Percentiles rank a stretch among this genome's conserved stretches.
phyloP scores from a whole-genome alignment of 2,888 invertebrate genomes.

The Leucophora obtusa region DNA sequence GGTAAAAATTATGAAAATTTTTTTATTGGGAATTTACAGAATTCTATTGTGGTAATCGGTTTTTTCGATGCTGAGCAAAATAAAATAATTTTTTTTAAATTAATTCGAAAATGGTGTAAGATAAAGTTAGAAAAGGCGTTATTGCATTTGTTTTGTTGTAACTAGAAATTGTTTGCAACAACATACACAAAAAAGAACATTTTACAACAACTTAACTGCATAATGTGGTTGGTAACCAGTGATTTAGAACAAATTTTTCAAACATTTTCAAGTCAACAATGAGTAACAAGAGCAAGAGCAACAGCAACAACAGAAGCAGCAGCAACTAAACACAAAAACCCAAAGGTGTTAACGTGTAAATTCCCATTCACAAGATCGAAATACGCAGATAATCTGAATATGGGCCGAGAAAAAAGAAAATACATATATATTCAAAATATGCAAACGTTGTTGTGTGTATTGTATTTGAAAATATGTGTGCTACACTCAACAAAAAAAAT shows the following conservation, averaged over 20 bases:
- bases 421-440: neutral
- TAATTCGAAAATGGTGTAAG: neutral
- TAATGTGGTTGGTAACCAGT: conserved; percentile 62
- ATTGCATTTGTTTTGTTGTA: conserved; percentile 41
- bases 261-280: conserved; percentile 59
- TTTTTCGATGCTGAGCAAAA: too few species aligned
- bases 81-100: too few species aligned
- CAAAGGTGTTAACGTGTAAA: conserved; percentile 77
- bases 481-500: too few species aligned
- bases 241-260: conserved; percentile 63
- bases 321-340: conserved; percentile 30
- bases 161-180: conserved; percentile 21
- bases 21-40: too few species aligned
- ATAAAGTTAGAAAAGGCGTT: conserved; percentile 39
- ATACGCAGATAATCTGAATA: conserved; percentile 60
- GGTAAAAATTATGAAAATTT: too few species aligned
- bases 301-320: conserved; percentile 29
- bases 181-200: conserved; percentile 36
- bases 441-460: neutral
- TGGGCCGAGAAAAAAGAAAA: conserved; percentile 54
- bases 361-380: conserved; percentile 75
- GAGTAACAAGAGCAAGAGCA: conserved; percentile 38
- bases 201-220: conserved; percentile 59
- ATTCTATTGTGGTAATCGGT: too few species aligned
- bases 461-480: too few species aligned